A percentile compares a stretch with the other conserved stretches of the same genome.
phyloP scores from a whole-genome alignment of 2,888 invertebrate species.

The Epistrophe eligans region DNA sequence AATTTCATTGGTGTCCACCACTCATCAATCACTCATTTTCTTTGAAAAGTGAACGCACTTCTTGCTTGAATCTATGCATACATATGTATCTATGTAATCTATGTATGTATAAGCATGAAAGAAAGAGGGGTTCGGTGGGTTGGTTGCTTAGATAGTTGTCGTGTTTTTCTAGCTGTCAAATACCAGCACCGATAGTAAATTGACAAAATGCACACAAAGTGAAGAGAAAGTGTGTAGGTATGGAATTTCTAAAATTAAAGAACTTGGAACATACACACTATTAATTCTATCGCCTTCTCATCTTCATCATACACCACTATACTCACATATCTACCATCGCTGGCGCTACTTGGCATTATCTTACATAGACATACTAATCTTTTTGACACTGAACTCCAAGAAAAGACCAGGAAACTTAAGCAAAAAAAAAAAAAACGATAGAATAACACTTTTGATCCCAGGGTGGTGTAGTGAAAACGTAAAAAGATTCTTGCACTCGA shows the following conservation, averaged over 20 bases:
- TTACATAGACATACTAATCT: constrained; percentile 62
- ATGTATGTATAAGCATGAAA: constrained; percentile 15
- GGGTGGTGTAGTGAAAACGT: constrained; percentile 23
- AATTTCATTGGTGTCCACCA: constrained; percentile 65
- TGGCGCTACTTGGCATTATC: constrained; percentile 52
- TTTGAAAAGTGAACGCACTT: constrained; percentile 42
- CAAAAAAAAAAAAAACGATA: constrained; percentile 28
- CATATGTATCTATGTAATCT: too few relatives aligned
- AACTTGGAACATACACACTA: constrained; percentile 45
- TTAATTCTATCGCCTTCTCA: neutral
- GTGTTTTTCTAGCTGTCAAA: constrained; percentile 31
- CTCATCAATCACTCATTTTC: constrained; percentile 67
- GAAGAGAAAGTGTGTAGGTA: constrained; percentile 58
- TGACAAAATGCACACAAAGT: constrained; percentile 26
- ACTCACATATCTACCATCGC: neutral
- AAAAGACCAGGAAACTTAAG: constrained; percentile 19
- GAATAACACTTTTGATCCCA: constrained; percentile 29
- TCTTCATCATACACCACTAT: neutral
- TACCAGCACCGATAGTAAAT: constrained; percentile 36
- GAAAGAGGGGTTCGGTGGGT: neutral
- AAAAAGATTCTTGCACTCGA: constrained; percentile 57
- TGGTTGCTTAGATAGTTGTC: neutral
- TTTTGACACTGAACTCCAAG: constrained; percentile 73
- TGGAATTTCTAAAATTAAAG: constrained; percentile 71
- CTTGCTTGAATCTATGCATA: constrained; percentile 32